phyloP scores from a whole-genome alignment of 1,140 invertebrate species.

The Dendrolimus kikuchii region DNA sequence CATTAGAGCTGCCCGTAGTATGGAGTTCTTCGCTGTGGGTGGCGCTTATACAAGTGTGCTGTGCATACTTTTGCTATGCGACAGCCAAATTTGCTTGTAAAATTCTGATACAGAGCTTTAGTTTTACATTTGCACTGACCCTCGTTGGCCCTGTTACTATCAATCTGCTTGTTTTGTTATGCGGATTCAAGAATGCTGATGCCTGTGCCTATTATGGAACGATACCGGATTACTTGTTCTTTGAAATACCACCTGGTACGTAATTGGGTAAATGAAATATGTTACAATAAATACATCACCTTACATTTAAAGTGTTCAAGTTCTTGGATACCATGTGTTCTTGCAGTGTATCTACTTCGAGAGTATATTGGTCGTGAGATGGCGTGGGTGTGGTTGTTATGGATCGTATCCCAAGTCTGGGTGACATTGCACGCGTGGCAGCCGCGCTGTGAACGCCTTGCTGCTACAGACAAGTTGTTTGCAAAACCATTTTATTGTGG shows the following conservation, averaged over 20 bases:
- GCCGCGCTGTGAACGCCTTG: slow-evolving; percentile 95
- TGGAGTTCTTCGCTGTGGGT: slow-evolving; percentile 83
- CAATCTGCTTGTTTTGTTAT: slow-evolving; percentile 89
- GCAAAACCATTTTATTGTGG: slow-evolving; percentile 95
- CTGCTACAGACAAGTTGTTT: slow-evolving; percentile 95
- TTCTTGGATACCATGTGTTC: not conserved
- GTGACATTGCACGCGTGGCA: slow-evolving; percentile 96
- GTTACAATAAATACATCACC: not conserved
- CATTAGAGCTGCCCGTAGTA: slow-evolving; percentile 74
- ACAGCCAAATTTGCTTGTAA: slow-evolving; percentile 96
- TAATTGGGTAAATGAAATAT: not conserved
- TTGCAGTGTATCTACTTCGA: slow-evolving; percentile 81
- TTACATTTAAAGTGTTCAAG: not conserved
- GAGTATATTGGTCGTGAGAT: slow-evolving; percentile 89
- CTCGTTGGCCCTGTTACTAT: slow-evolving; percentile 92
- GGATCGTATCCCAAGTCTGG: slow-evolving; percentile 95
- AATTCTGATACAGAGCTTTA: slow-evolving; percentile 96
- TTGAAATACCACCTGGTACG: slow-evolving; percentile 82
- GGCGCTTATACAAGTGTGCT: slow-evolving; percentile 83
- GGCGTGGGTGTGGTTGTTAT: slow-evolving; percentile 93
- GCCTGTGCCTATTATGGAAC: slow-evolving; percentile 88
- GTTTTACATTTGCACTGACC: slow-evolving; percentile 94
- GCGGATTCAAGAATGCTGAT: slow-evolving; percentile 86
- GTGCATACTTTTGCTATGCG: slow-evolving; percentile 88
- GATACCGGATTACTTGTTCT: slow-evolving; percentile 92